These are phyloP conservation scores for Campylomormyrus numenius DNA, from an alignment of 2,113 vertebrate species.

Conservation along the genomic window DNA sequence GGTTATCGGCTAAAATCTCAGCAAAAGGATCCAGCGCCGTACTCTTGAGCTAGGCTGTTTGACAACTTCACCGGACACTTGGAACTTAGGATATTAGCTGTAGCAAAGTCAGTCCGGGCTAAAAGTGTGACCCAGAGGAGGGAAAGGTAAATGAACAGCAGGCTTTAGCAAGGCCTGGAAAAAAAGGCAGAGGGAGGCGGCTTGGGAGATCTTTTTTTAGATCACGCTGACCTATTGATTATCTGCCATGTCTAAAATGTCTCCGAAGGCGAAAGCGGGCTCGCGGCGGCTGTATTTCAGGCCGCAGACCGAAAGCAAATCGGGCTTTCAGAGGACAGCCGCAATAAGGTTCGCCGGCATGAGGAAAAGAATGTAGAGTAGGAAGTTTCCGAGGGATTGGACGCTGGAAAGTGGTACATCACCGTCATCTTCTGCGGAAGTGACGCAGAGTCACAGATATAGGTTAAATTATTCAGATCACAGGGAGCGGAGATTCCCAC, in stretches of 20 bases:
- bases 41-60: background rate
- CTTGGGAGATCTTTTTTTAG: background rate
- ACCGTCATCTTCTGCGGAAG: background rate
- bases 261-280: background rate
- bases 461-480: slow-evolving; percentile 10
- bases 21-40: background rate
- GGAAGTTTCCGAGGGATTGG: background rate
- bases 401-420: background rate
- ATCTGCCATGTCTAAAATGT: background rate
- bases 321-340: background rate
- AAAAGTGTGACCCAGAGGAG: background rate
- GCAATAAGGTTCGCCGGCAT: background rate
- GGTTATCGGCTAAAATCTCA: background rate
- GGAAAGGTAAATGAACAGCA: background rate
- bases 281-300: background rate
- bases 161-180: background rate
- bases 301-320: background rate
- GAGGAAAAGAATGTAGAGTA: background rate
- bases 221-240: background rate
- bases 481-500: background rate
- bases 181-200: background rate
- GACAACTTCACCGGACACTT: background rate
- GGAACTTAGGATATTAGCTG: background rate
- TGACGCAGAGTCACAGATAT: background rate
- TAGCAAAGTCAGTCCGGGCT: background rate